Percentiles rank a stretch among this genome's conserved stretches.
Conservation (phyloP, 2,797 vertebrate species). For the Characodon lateralis region DNA sequence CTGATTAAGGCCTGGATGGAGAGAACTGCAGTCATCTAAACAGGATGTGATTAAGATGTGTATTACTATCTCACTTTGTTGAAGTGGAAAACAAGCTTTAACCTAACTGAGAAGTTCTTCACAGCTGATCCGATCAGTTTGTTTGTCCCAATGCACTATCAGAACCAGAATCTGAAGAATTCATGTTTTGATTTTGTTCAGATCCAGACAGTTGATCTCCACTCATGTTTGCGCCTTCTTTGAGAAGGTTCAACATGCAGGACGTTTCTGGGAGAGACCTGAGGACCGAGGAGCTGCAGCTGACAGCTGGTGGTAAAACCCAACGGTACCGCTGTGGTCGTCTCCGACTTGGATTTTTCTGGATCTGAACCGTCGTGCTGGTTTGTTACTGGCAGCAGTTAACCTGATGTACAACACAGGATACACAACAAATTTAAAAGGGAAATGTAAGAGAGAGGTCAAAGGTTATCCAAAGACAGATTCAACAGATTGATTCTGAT, state of each 20-base stretch:
- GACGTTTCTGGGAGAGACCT: constrained; percentile 74
- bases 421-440: background rate
- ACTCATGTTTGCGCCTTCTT: background rate
- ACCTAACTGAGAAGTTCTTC: background rate
- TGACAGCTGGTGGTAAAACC: constrained; percentile 74
- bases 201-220: background rate
- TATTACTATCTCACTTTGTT: too few relatives aligned
- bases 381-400: constrained; percentile 78
- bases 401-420: constrained; percentile 73
- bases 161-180: background rate
- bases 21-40: too few relatives aligned
- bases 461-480: background rate
- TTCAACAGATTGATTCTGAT: background rate
- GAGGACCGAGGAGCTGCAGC: constrained; percentile 71
- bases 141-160: background rate
- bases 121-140: too few relatives aligned
- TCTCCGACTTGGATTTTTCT: constrained; percentile 71
- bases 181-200: background rate
- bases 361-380: constrained; percentile 80
- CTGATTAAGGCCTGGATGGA: too few relatives aligned
- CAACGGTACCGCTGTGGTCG: constrained; percentile 75
- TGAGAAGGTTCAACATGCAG: background rate
- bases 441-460: background rate
- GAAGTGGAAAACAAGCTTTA: background rate
- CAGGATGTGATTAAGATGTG: too few relatives aligned